Percentiles rank a stretch among this genome's conserved stretches.
phyloP scores from a whole-genome alignment of 2,113 vertebrate genomes.

The Mugil cephalus region DNA sequence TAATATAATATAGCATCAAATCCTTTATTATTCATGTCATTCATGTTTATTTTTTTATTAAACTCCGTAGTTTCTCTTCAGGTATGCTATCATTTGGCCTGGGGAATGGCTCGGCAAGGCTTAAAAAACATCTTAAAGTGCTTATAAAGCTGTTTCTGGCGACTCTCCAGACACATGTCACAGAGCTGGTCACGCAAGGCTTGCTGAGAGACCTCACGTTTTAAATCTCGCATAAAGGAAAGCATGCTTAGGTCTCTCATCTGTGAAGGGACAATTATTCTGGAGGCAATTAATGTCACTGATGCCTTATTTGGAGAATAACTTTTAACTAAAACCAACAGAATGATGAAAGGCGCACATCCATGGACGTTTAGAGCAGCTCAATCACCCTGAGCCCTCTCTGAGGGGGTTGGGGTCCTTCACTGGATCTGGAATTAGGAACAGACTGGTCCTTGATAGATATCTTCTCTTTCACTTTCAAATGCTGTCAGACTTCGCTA shows the following conservation, averaged over 20 bases:
- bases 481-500: not conserved
- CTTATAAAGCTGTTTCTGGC: slow-evolving; percentile 63
- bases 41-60: slow-evolving; percentile 27
- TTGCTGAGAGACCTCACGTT: slow-evolving; percentile 46
- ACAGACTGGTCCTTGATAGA: not conserved
- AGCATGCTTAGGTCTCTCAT: slow-evolving; percentile 67
- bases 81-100: slow-evolving; percentile 38
- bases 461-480: slow-evolving; percentile 18
- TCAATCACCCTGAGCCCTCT: slow-evolving; percentile 29
- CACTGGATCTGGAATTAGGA: not conserved
- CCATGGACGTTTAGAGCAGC: slow-evolving; percentile 20
- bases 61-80: slow-evolving; percentile 37
- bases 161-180: slow-evolving; percentile 55
- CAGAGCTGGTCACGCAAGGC: slow-evolving; percentile 29
- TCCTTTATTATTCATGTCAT: slow-evolving; percentile 14
- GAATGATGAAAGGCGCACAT: slow-evolving; percentile 52
- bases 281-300: slow-evolving; percentile 79
- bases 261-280: slow-evolving; percentile 80
- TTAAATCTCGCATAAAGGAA: slow-evolving; percentile 44
- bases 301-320: slow-evolving; percentile 81
- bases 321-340: slow-evolving; percentile 74
- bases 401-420: not conserved
- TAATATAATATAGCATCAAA: slow-evolving; percentile 30
- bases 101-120: slow-evolving; percentile 40
- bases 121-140: slow-evolving; percentile 61